phyloP scores from a whole-genome alignment of 2,113 vertebrate species.

The Eudyptes chrysolophus region DNA sequence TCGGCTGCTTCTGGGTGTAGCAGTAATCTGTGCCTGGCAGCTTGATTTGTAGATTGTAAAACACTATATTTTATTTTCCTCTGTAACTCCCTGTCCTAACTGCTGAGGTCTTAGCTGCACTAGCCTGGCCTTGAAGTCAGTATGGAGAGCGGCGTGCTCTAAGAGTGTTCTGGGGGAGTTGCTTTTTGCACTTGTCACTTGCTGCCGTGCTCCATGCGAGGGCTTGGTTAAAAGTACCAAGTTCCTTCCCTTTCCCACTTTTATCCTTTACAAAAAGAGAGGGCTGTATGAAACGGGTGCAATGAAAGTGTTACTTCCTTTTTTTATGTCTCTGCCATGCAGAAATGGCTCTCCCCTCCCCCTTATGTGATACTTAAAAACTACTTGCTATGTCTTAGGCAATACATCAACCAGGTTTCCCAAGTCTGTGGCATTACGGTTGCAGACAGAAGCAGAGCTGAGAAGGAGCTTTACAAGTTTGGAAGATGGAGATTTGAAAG shows the following conservation, averaged over 20 bases:
- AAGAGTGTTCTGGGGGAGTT: background rate
- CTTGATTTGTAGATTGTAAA: background rate
- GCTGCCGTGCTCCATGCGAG: background rate
- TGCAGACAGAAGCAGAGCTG: background rate
- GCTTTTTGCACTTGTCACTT: background rate
- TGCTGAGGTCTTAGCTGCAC: background rate
- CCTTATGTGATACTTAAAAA: background rate
- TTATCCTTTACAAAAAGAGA: background rate
- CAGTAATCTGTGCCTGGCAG: background rate
- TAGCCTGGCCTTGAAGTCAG: background rate
- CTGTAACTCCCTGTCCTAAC: background rate
- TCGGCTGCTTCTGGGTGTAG: background rate
- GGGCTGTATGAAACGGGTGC: background rate
- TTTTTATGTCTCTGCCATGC: background rate
- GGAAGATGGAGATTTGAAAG: background rate
- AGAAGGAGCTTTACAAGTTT: background rate
- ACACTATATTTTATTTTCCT: background rate
- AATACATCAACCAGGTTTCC: background rate
- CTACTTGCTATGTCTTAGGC: background rate
- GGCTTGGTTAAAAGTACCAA: background rate
- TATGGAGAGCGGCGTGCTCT: rapidly evolving
- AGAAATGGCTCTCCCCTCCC: background rate
- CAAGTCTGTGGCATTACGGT: background rate
- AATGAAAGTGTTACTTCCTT: background rate
- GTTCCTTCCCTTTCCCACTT: background rate